Evolutionary conservation across 2,888 invertebrate genomes (phyloP), one percentile per base, ranked within the genome.

Genomic region (Cylindroiulus punctatus): DNA sequence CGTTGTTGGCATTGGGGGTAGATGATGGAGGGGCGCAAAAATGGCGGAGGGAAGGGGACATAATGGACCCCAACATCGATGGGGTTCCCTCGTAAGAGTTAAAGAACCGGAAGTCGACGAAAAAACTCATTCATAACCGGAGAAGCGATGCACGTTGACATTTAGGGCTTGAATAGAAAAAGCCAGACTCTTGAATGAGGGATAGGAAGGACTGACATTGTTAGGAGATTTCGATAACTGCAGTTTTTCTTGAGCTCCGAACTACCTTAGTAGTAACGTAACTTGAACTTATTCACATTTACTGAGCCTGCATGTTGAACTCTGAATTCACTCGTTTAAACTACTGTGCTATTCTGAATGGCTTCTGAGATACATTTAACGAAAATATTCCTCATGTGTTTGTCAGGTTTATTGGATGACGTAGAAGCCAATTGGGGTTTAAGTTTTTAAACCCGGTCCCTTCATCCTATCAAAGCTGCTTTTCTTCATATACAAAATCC

Each of bases 1-100:
- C n/a, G 26, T 7, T 36, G 36, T 4, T 2, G 65, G 65, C 52
- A 52, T 52, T 52, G n/a, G 26, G 65, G 65, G 65, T 26, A 65
- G 26, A 7, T 65, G 65, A 12, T 8, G n/a, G 65, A 26, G 65
- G 65, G 65, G 65, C n/a, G 26, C 26, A 65, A 65, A 65, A n/a
- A 65, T 65, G 65, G 65, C 65, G 65, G 65, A 65, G 65, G 65
- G 22, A 65, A 12, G 65, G 14, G 12, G 65, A 65, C 26, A 65
- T 65, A 65, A 65, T 65, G 65, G 65, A 65, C n/a, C 22, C 65
- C 65, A 65, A n/a, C 65, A 26, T 65, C 65, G 65, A 26, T n/a
- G 65, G 65, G 65, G 65, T 65, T 26, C 65, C 3, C 26, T 65
- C 26, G 65, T 26, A 2, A 65, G 65, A 65, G 65, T 26, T 65